Conservation (phyloP, 2,888 invertebrate genomes). For the Mystacides longicornis region DNA sequence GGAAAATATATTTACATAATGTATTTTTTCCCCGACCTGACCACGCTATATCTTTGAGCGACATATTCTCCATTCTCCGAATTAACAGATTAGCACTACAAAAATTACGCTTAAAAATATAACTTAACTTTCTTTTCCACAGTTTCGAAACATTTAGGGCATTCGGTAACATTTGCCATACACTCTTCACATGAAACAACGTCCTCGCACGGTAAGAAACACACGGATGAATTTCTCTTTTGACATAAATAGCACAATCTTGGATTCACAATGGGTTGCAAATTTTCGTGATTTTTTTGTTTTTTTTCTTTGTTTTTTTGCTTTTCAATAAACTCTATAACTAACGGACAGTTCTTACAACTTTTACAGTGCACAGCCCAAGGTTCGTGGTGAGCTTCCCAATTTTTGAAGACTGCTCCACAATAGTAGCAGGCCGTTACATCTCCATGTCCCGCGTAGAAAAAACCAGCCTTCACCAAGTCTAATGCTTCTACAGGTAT, state of each 20-base stretch:
- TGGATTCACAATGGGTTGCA: too few species aligned
- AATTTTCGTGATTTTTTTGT: neutral
- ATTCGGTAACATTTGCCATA: neutral
- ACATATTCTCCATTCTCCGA: too few species aligned
- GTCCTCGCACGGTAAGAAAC: neutral
- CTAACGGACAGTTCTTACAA: neutral
- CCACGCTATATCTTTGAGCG: too few species aligned
- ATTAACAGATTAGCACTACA: too few species aligned
- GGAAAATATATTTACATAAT: too few species aligned
- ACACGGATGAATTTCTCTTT: neutral
- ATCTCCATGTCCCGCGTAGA: neutral
- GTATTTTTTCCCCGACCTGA: too few species aligned
- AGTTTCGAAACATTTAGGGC: neutral
- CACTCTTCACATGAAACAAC: neutral
- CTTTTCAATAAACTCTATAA: neutral
- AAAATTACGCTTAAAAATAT: too few species aligned
- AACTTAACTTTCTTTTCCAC: conserved; percentile 6
- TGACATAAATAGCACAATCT: neutral
- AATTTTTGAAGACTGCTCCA: neutral
- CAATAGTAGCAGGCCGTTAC: neutral
- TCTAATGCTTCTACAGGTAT: neutral
- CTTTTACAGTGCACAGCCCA: neutral
- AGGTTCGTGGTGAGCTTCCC: neutral
- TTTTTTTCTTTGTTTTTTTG: neutral
- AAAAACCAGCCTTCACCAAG: neutral